Percentiles rank a stretch among this genome's conserved stretches.
These are phyloP conservation scores for Brachylomia viminalis DNA, from an alignment of 2,888 invertebrate species.

Conservation along the genomic window DNA sequence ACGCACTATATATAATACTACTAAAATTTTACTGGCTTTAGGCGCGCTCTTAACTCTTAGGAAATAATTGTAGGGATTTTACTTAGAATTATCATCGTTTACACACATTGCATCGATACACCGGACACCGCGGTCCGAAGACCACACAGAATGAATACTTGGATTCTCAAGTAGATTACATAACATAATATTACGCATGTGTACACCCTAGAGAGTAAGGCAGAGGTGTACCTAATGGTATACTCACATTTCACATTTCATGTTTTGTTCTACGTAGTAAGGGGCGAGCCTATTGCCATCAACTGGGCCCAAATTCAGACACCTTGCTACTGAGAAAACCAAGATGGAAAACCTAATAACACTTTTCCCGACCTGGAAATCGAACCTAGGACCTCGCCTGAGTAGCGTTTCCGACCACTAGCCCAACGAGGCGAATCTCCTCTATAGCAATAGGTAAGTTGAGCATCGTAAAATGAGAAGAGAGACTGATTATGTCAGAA, in stretches of 20 bases:
- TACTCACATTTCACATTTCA: neutral
- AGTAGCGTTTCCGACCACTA: neutral
- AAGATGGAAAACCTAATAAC: neutral
- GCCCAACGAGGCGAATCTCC: neutral
- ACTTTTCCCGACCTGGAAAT: neutral
- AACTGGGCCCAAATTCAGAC: neutral
- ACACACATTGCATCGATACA: neutral
- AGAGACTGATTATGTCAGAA: neutral
- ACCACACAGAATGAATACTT: slow-evolving; percentile 19
- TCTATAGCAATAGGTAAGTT: neutral
- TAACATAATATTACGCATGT: neutral
- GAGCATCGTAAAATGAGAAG: neutral
- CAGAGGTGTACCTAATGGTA: too few species aligned
- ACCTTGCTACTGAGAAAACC: neutral
- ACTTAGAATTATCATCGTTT: slow-evolving; percentile 1
- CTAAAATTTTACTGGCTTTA: too few species aligned
- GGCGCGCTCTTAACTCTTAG: too few species aligned
- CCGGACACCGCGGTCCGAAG: neutral
- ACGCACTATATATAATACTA: too few species aligned
- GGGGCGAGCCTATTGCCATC: neutral
- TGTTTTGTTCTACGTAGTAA: neutral
- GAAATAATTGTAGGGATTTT: neutral
- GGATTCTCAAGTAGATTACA: neutral
- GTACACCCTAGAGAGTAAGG: too few species aligned
- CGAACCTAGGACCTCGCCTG: neutral